Percentiles rank a stretch among this genome's conserved stretches.
phyloP scores from a whole-genome alignment of 2,113 vertebrate species.

The Odobenus rosmarus region DNA sequence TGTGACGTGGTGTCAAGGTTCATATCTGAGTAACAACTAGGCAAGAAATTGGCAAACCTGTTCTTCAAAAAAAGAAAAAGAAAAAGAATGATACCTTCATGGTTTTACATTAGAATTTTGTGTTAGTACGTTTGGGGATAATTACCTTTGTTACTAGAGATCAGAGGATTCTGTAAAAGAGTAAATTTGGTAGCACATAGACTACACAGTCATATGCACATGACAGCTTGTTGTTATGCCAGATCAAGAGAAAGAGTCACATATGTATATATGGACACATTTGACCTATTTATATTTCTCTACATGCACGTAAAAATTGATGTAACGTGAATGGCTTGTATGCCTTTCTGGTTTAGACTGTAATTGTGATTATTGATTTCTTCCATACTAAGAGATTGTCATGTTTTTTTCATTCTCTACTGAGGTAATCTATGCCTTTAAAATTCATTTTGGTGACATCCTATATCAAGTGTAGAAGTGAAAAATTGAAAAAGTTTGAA shows the following conservation, averaged over 20 bases:
- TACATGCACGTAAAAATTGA: background rate
- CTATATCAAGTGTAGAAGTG: background rate
- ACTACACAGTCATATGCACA: background rate
- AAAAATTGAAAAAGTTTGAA: background rate
- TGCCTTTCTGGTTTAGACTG: background rate
- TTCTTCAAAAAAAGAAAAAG: background rate
- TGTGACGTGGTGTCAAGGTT: background rate
- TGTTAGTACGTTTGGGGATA: conserved; percentile 48
- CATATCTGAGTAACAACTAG: background rate
- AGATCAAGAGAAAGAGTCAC: background rate
- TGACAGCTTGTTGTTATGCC: background rate
- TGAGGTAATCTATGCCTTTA: background rate
- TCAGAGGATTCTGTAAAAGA: conserved; percentile 7
- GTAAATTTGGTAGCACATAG: conserved; percentile 1
- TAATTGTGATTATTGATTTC: background rate
- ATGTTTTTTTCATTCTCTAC: background rate
- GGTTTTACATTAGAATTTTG: conserved; percentile 68
- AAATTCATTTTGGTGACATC: background rate
- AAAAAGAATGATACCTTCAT: conserved; percentile 18
- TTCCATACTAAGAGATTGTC: background rate
- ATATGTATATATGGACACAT: background rate
- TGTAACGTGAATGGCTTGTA: background rate
- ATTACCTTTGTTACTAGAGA: conserved; percentile 32
- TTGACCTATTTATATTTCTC: background rate
- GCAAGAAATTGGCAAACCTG: background rate